These are phyloP conservation scores for Linnaemya vulpina DNA, from an alignment of 2,888 invertebrate genomes.

Conservation along the genomic window DNA sequence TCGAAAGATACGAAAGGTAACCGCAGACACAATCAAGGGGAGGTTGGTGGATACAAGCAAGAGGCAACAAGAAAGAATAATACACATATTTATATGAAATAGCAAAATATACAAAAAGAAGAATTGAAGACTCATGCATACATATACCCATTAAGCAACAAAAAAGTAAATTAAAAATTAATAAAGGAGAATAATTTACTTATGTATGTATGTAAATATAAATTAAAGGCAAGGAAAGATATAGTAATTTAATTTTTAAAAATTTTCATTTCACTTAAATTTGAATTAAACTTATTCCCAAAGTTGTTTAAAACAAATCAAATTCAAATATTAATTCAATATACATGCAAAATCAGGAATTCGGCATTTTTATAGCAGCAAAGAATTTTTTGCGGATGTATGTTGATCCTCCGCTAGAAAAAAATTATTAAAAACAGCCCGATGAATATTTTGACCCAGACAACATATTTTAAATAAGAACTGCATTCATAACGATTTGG, in stretches of 20 bases:
- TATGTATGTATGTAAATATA: no score
- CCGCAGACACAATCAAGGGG: constrained; percentile 64
- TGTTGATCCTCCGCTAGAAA: background rate
- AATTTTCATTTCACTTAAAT: constrained; percentile 31
- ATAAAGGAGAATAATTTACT: constrained; percentile 12
- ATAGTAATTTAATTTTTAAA: constrained; percentile 5
- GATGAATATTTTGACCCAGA: constrained; percentile 39
- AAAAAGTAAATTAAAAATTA: constrained; percentile 39
- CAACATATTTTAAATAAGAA: constrained; percentile 23
- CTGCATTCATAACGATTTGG: no score
- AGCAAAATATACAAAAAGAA: constrained; percentile 43
- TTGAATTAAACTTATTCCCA: no score
- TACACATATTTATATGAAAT: constrained; percentile 37
- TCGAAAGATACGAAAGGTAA: constrained; percentile 45
- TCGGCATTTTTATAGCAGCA: background rate
- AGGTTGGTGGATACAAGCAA: constrained; percentile 54
- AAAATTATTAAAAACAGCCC: background rate
- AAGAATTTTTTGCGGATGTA: background rate
- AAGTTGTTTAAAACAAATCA: background rate
- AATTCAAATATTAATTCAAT: background rate
- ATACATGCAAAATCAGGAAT: background rate
- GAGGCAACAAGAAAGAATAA: constrained; percentile 40
- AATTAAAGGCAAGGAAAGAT: constrained; percentile 48
- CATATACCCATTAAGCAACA: constrained; percentile 27
- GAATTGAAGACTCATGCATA: constrained; percentile 38